Percentiles rank a stretch among this genome's conserved stretches.
These are phyloP conservation scores for Henricia sp. DNA, from an alignment of 53 echinoderm and acorn worm species.

Conservation along the genomic window DNA sequence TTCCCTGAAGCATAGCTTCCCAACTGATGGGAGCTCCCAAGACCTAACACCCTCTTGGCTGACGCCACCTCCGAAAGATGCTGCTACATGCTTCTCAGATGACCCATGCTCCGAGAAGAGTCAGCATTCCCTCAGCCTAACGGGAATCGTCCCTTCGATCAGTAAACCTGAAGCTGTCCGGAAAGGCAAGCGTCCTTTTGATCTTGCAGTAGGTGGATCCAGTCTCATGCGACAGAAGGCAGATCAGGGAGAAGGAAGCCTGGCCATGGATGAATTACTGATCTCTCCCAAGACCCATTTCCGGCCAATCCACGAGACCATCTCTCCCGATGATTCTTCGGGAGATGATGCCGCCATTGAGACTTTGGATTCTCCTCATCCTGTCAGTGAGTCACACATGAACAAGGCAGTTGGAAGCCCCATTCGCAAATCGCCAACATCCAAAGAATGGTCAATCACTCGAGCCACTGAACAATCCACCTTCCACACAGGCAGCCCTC, in stretches of 20 bases:
- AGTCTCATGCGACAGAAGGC: constrained; percentile 41
- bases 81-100: constrained; percentile 8
- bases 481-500: constrained; percentile 9
- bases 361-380: constrained; percentile 38
- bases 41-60: constrained; percentile 50
- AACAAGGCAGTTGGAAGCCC: constrained; percentile 47
- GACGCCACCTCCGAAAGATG: constrained; percentile 35
- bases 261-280: constrained; percentile 61
- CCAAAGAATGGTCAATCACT: constrained; percentile 3
- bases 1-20: constrained; percentile 44
- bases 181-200: constrained; percentile 34
- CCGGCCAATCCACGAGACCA: constrained; percentile 67
- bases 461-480: not conserved
- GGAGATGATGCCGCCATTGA: constrained; percentile 35
- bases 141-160: constrained; percentile 63
- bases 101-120: constrained; percentile 44
- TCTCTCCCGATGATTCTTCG: constrained; percentile 64
- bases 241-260: constrained; percentile 31
- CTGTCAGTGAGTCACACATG: constrained; percentile 17
- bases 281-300: constrained; percentile 85
- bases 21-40: constrained; percentile 48
- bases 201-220: constrained; percentile 55
- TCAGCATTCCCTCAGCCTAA: constrained; percentile 46
- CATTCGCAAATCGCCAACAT: constrained; percentile 14
- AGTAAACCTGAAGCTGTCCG: constrained; percentile 67